These are phyloP conservation scores for Sitta carolinensis DNA, from an alignment of 2,797 vertebrate species.

Conservation along the genomic window DNA sequence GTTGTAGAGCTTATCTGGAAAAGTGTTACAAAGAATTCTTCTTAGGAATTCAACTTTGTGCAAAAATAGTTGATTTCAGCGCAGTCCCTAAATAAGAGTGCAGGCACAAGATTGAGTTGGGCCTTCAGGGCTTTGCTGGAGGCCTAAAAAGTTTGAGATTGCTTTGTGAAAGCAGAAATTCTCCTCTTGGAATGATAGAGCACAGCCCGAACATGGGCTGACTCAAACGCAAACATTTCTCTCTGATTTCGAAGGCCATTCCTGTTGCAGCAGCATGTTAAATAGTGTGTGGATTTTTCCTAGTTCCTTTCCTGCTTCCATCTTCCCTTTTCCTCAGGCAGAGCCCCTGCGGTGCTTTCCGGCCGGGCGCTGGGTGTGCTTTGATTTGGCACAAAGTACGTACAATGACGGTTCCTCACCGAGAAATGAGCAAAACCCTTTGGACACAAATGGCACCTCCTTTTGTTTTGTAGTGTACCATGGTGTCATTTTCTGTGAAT, in stretches of 20 bases:
- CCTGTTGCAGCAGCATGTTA: conserved; percentile 61
- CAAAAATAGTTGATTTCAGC: neutral
- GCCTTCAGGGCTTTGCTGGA: conserved; percentile 55
- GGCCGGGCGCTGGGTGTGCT: conserved; percentile 39
- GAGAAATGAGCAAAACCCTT: conserved; percentile 74
- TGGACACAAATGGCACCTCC: conserved; percentile 81
- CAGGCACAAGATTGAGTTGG: conserved; percentile 40
- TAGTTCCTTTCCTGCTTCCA: conserved; percentile 55
- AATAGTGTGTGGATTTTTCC: conserved; percentile 44
- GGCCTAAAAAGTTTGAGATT: conserved; percentile 27
- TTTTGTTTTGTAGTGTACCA: conserved; percentile 82
- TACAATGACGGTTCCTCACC: conserved; percentile 81
- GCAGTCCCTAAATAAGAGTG: neutral
- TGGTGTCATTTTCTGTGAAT: conserved; percentile 85
- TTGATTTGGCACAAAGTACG: conserved; percentile 83
- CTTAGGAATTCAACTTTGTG: neutral
- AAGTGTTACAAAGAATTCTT: neutral
- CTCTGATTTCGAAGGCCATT: conserved; percentile 49
- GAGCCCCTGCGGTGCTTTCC: conserved; percentile 5
- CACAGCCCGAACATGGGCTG: conserved; percentile 54
- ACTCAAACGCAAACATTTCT: conserved; percentile 43
- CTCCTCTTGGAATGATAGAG: conserved; percentile 50
- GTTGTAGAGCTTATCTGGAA: neutral
- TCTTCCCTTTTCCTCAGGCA: neutral
- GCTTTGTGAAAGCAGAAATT: conserved; percentile 39